These are phyloP conservation scores for Lethenteron reissneri DNA, from an alignment of 2,113 vertebrate species.

Conservation along the genomic window DNA sequence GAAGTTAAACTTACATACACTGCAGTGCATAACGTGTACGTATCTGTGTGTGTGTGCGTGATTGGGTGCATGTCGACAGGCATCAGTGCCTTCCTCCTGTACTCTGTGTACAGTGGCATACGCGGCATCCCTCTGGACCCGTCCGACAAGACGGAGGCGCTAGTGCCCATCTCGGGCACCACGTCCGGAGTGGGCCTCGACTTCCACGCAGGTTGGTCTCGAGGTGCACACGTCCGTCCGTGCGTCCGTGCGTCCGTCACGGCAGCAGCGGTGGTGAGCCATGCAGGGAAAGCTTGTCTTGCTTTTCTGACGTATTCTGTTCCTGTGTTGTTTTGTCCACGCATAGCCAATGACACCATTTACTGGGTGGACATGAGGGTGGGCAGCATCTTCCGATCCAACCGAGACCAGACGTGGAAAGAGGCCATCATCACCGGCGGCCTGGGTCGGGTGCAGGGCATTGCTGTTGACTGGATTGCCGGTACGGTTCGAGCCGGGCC, in stretches of 20 bases:
- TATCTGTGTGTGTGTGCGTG: no score
- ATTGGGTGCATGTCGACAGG: conserved; percentile 23
- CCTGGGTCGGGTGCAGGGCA: conserved; percentile 79
- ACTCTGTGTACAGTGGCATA: conserved; percentile 83
- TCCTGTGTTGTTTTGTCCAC: no score
- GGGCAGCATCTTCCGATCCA: conserved; percentile 75
- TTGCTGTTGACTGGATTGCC: conserved; percentile 90
- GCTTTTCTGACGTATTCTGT: no score
- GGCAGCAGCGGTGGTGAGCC: no score
- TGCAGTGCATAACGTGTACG: no score
- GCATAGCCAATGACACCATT: conserved; percentile 71
- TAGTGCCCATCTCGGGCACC: conserved; percentile 80
- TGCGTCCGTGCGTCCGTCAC: no score
- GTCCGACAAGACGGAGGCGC: conserved; percentile 60
- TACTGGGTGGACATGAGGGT: conserved; percentile 99
- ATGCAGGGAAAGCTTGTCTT: no score
- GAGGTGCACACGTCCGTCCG: no score
- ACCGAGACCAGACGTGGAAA: conserved; percentile 89
- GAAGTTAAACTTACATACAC: no score
- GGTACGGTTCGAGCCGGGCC: conserved; percentile 22
- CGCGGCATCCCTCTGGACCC: conserved; percentile 73
- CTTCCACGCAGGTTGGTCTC: conserved; percentile 55
- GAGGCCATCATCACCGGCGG: conserved; percentile 81
- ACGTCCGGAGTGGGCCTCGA: conserved; percentile 90
- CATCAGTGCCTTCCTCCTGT: conserved; percentile 84